A percentile compares a stretch with the other conserved stretches of the same genome.
phyloP scores from a whole-genome alignment of 2,113 vertebrate genomes.

The Ramphastos sulfuratus region DNA sequence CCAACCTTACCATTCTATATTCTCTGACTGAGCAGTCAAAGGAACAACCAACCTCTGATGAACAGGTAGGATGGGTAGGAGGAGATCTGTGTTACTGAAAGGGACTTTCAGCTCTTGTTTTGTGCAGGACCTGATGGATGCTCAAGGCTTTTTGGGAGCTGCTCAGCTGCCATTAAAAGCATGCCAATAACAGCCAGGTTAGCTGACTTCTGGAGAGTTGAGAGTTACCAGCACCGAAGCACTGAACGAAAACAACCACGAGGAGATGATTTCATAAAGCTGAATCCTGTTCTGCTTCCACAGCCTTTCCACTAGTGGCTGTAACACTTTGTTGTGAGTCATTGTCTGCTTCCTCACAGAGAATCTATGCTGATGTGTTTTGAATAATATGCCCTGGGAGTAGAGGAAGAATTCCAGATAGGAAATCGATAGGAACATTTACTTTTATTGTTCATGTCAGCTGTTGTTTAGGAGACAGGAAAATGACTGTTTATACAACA shows the following conservation, averaged over 20 bases:
- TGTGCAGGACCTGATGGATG: neutral
- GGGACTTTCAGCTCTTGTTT: neutral
- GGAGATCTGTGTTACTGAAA: neutral
- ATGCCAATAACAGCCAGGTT: neutral
- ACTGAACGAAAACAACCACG: neutral
- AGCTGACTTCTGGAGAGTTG: neutral
- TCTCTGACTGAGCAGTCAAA: neutral
- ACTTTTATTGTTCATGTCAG: slow-evolving; percentile 22
- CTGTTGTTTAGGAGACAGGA: slow-evolving; percentile 8
- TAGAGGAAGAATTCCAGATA: neutral
- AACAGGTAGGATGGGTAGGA: neutral
- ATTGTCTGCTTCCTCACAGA: neutral
- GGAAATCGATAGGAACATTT: slow-evolving; percentile 44
- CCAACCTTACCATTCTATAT: no score
- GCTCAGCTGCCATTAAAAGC: neutral
- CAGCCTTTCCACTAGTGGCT: neutral
- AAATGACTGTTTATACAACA: slow-evolving; percentile 18
- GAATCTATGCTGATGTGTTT: neutral
- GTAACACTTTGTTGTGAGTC: neutral
- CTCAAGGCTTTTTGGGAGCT: neutral
- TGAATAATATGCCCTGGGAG: neutral
- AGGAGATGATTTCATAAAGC: neutral
- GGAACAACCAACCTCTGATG: neutral
- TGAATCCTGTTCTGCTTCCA: neutral
- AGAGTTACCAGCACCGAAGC: neutral